Evolutionary conservation across 2,113 vertebrate genomes (phyloP).

Genomic region (Lycaon pictus): DNA sequence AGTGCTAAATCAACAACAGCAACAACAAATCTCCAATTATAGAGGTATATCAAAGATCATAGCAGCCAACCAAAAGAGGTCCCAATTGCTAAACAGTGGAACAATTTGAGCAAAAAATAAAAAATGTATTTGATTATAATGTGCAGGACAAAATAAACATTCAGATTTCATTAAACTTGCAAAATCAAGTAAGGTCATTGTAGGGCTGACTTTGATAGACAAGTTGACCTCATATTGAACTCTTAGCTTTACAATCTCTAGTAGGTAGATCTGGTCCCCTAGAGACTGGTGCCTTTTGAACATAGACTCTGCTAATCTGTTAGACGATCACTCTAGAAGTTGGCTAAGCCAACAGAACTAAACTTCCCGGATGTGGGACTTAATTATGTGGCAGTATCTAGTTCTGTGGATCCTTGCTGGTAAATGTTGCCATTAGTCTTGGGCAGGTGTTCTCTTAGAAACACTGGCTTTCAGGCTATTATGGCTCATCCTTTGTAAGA

Average conservation of each 20-base stretch:
- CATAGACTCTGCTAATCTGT: not conserved
- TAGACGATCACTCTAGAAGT: not conserved
- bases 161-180: not conserved
- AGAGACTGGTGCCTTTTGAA: not conserved
- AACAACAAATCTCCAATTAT: not conserved
- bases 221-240: not conserved
- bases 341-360: not conserved
- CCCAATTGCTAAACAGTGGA: not conserved
- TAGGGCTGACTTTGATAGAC: not conserved
- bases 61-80: not conserved
- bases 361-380: not conserved
- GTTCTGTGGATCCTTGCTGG: not conserved
- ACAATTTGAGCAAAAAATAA: not conserved
- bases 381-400: not conserved
- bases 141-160: not conserved
- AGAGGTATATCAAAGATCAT: not conserved
- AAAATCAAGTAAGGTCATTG: not conserved
- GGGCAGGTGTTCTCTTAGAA: not conserved
- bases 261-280: not conserved
- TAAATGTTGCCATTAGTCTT: not conserved
- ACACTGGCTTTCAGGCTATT: not conserved
- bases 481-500: not conserved
- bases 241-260: not conserved
- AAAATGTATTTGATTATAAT: not conserved
- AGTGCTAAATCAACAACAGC: not conserved